phyloP scores from a whole-genome alignment of 2,888 invertebrate genomes.

The Pandemis heparana region DNA sequence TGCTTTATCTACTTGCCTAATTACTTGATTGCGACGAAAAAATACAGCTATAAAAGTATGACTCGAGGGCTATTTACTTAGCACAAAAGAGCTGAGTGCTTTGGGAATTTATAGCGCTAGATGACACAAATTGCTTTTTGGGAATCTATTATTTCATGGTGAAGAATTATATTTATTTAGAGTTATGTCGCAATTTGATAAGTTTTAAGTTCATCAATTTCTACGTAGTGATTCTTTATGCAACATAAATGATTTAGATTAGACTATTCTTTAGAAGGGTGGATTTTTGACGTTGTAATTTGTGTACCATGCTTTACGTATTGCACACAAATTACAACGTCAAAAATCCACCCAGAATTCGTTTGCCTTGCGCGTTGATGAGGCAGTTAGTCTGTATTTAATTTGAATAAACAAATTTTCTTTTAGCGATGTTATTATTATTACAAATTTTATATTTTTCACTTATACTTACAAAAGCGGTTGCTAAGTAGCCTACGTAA shows the following conservation, averaged over 20 bases:
- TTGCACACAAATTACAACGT: no score
- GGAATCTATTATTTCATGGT: neutral
- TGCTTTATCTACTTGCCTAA: slow-evolving; percentile 66
- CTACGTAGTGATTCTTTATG: no score
- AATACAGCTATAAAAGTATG: slow-evolving; percentile 50
- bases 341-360: no score
- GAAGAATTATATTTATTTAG: neutral
- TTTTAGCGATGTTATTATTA: no score
- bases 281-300: no score
- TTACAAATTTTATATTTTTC: neutral
- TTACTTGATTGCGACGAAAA: slow-evolving; percentile 63
- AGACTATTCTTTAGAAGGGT: no score
- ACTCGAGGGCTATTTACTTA: slow-evolving; percentile 37
- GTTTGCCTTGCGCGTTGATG: no score
- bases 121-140: slow-evolving; percentile 10
- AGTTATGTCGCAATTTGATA: neutral
- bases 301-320: no score
- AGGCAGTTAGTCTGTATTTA: no score
- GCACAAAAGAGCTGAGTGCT: slow-evolving; percentile 20
- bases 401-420: no score
- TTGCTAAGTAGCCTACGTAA: neutral
- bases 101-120: slow-evolving; percentile 20
- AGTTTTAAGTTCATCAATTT: neutral
- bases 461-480: neutral
- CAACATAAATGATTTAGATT: no score